A percentile compares a stretch with the other conserved stretches of the same genome.
These are phyloP conservation scores for Scolopax rusticola DNA, from an alignment of 2,797 vertebrate genomes.

Conservation along the genomic window DNA sequence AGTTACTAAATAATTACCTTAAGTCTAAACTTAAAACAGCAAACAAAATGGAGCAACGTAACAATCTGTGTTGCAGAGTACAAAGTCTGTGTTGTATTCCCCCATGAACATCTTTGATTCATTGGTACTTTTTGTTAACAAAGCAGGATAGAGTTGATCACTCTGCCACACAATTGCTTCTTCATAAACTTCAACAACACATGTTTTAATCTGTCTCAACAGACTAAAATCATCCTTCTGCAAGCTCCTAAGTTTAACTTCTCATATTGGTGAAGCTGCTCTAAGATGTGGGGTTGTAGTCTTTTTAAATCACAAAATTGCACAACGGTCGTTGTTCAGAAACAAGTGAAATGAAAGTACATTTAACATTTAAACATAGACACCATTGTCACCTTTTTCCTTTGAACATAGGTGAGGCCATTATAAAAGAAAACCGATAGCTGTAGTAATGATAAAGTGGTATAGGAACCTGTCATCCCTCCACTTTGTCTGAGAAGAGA, in stretches of 20 bases:
- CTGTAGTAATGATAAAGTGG: not conserved
- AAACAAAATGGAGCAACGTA: not conserved
- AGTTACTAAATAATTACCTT: not conserved
- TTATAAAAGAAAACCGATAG: constrained; percentile 11
- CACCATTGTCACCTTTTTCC: constrained; percentile 14
- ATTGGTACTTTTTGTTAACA: not conserved
- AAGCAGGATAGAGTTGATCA: not conserved
- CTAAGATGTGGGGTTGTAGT: not conserved
- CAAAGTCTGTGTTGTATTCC: not conserved
- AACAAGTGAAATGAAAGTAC: not conserved
- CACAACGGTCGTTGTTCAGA: not conserved
- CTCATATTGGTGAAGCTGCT: not conserved
- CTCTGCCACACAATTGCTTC: not conserved
- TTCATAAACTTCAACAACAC: no score
- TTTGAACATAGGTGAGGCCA: not conserved
- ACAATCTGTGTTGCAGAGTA: not conserved
- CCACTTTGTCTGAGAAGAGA: not conserved
- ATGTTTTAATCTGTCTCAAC: not conserved
- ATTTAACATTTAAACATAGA: not conserved
- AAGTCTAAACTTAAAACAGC: not conserved
- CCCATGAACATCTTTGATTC: not conserved
- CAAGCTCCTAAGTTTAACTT: not conserved
- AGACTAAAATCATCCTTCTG: not conserved
- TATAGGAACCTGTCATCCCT: constrained; percentile 24
- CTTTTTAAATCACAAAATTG: not conserved